These are phyloP conservation scores for Neogobius melanostomus DNA, from an alignment of 2,113 vertebrate species.

Conservation along the genomic window DNA sequence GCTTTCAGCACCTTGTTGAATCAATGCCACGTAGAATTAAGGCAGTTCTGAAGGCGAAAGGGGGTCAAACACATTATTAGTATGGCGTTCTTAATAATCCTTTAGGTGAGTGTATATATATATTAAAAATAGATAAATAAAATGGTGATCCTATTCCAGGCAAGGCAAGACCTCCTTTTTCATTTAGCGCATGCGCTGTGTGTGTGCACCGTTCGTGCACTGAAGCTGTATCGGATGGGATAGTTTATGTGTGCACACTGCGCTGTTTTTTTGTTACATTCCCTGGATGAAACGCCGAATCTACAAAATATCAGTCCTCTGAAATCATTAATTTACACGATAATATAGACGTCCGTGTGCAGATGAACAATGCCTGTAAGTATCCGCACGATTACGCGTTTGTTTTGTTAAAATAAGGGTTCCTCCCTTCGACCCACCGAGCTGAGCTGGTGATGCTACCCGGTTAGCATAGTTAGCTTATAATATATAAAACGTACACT, in stretches of 20 bases:
- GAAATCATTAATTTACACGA: background rate
- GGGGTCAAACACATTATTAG: too few relatives aligned
- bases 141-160: too few relatives aligned
- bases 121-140: too few relatives aligned
- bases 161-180: background rate
- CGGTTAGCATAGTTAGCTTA: constrained; percentile 45
- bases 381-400: constrained; percentile 14
- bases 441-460: constrained; percentile 56
- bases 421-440: constrained; percentile 55
- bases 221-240: constrained; percentile 33
- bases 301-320: constrained; percentile 11
- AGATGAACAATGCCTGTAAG: constrained; percentile 72
- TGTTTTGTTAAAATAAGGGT: constrained; percentile 44
- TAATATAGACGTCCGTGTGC: background rate
- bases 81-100: too few relatives aligned
- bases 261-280: constrained; percentile 31
- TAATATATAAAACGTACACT: background rate
- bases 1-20: too few relatives aligned
- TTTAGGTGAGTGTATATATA: too few relatives aligned
- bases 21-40: too few relatives aligned
- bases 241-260: constrained; percentile 28
- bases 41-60: too few relatives aligned
- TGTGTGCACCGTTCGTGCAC: background rate
- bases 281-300: constrained; percentile 18
- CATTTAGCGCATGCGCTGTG: constrained; percentile 50